Percentiles rank a stretch among this genome's conserved stretches.
These are phyloP conservation scores for Drosophila azteca DNA, from an alignment of 1,140 invertebrate species.

Conservation along the genomic window DNA sequence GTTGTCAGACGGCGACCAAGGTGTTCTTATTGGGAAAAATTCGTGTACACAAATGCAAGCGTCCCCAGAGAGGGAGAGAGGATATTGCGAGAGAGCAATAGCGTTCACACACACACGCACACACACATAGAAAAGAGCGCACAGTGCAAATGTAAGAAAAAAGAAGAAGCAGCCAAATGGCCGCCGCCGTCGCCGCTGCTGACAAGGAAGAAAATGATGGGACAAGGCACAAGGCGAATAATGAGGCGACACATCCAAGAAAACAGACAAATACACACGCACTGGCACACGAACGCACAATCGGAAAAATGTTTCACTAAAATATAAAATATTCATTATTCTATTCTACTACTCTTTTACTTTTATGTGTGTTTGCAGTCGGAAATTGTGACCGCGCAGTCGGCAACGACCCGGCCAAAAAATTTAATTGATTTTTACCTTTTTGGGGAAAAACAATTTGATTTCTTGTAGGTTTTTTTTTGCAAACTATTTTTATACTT, in stretches of 20 bases:
- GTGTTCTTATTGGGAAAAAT: slow-evolving; percentile 73
- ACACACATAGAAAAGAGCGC: slow-evolving; percentile 31
- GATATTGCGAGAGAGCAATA: slow-evolving; percentile 16
- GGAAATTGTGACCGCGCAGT: too few relatives aligned
- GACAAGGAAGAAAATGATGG: slow-evolving; percentile 75
- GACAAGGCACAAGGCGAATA: slow-evolving; percentile 68
- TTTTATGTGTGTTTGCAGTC: too few relatives aligned
- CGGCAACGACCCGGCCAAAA: too few relatives aligned
- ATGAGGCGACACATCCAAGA: slow-evolving; percentile 38
- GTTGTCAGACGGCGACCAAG: slow-evolving; percentile 21
- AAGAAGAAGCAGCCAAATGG: slow-evolving; percentile 57
- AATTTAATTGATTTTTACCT: slow-evolving; percentile 56
- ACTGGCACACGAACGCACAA: slow-evolving; percentile 23
- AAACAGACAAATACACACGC: slow-evolving; percentile 22
- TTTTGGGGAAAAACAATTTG: slow-evolving; percentile 33
- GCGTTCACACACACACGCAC: slow-evolving; percentile 1
- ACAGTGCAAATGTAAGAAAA: slow-evolving; percentile 43
- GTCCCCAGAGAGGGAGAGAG: slow-evolving; percentile 38
- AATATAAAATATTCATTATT: slow-evolving; percentile 27
- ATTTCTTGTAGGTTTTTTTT: slow-evolving; percentile 29
- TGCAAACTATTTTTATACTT: slow-evolving; percentile 68
- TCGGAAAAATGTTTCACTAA: slow-evolving; percentile 46
- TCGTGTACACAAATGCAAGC: slow-evolving; percentile 71
- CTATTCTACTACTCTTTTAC: too few relatives aligned
- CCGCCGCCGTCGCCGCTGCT: slow-evolving; percentile 48